Base-by-base conservation (phyloP, 2,113 vertebrate genomes). In the Numida meleagris region DNA sequence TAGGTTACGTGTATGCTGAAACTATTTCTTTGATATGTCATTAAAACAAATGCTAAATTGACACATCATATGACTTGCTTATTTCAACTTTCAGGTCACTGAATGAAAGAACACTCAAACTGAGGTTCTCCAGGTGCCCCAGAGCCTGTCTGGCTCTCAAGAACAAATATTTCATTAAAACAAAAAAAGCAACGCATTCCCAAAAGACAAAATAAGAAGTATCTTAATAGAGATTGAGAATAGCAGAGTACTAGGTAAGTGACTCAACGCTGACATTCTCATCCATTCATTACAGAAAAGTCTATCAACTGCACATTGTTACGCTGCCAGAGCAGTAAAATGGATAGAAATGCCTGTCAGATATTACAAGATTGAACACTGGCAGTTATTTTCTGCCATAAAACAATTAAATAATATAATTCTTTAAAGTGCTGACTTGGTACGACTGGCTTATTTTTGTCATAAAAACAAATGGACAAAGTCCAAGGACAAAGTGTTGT, bases 271-370 rank as follows among this genome's bases (percentile, higher is more conserved):
- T 65, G 43, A 71, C 3, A 2, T 46, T 80, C 84, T 34, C 31
- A 87, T 1, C 3, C 2, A 29, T 8, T 76, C 14, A 15, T 66
- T 75, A 72, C 4, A 36, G 38, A 85, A 81, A 83, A 55, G 15
- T 1, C 0, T 19, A 50, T 31, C 46, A 83, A 48, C 23, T 81
- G 20, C 24, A 66, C 3, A 3, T 4, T 29, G 4, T 40, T 45
- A 90, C 67, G 84, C 11, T 80, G 46, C 33, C 66, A 63, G 27
- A 57, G 57, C 31, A 88, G 90, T 38, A 88, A 77, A 88, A 67
- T 15, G 57, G 38, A 71, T 38, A 77, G 24, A 86, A 78, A 74
- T 5, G 21, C 24, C 76, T 70, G 20, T 43, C 14, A 0, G 0
- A 89, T 21, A 91, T 74, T 67, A 42, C 76, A 93, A 8, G 15